Base-by-base conservation (phyloP, 2,113 vertebrate genomes). In the Bagarius yarrelli region DNA sequence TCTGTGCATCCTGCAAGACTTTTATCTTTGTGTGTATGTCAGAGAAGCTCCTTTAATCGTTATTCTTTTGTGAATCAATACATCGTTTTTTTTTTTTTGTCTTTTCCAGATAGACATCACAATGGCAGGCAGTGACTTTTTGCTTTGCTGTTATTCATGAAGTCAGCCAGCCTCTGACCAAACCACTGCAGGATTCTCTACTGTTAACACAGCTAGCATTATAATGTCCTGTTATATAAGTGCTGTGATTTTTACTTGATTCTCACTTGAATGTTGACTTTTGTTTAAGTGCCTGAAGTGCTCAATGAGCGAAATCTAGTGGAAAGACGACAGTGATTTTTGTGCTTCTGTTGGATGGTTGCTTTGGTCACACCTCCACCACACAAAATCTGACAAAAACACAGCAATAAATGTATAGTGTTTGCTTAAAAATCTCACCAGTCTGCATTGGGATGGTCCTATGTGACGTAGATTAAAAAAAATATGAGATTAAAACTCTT, bases 191-290 rank as follows among this genome's bases (percentile, higher is more conserved):
- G 8, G 2, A 21, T 30, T 14, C 23, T 70, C 30, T 4, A 8
- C 61, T 67, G 76, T 78, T 78, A 78, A 78, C 50, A 34, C 12
- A 40, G 13, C n/a, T 25, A 13, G 40, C 6, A 18, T 27, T 70
- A 69, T 13, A 16, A 21, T 47, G 66, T 70, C 44, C 44, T 0
- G 5, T 50, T 70, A 27, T 25, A 27, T 44, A n/a, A 19, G 8
- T 23, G 23, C 13, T 70, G 16, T 40, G n/a, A n/a, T 23, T 19
- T 25, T 12, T 47, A 1, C 2, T 53, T n/a, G 11, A 15, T n/a
- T 44, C 34, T 44, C 34, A 6, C 3, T 14, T 14, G 21, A 70
- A 27, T 16, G 44, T 47, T 25, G 11, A 67, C 12, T 36, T 32
- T 23, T 36, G 32, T 30, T 15, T 12, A 23, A 12, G 19, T 11